These are phyloP conservation scores for Frankliniella intonsa DNA, from an alignment of 2,888 invertebrate species.

Conservation along the genomic window DNA sequence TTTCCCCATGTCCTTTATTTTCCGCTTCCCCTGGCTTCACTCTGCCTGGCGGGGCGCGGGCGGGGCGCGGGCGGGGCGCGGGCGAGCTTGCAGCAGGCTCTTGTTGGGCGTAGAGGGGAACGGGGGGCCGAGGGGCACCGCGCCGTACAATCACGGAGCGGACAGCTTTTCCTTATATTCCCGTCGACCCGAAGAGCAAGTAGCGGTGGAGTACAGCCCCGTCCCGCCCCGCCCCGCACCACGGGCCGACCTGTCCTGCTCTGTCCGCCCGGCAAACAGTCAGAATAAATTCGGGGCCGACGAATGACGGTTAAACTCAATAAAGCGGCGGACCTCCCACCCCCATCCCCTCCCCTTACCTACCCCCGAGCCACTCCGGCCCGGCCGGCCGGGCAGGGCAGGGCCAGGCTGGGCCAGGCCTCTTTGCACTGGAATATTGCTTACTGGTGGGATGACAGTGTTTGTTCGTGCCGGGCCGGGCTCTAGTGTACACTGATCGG, in stretches of 20 bases:
- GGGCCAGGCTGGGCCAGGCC: background rate
- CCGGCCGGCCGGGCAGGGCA: background rate
- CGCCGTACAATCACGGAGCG: no score
- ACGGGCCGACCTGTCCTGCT: background rate
- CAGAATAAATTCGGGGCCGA: background rate
- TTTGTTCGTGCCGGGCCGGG: background rate
- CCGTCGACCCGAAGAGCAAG: no score
- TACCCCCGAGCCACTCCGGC: background rate
- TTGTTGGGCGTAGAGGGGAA: no score
- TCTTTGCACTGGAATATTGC: conserved; percentile 8
- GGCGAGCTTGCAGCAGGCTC: background rate
- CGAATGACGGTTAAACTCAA: background rate
- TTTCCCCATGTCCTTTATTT: background rate
- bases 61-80: background rate
- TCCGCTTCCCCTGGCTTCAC: background rate
- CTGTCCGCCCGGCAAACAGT: background rate
- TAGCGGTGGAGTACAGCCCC: no score
- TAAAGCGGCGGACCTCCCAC: no score
- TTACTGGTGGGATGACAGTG: conserved; percentile 18
- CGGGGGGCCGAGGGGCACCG: no score
- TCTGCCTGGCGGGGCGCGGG: background rate
- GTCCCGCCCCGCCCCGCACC: background rate
- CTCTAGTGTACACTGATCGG: background rate
- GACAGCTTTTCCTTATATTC: no score
- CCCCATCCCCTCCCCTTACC: background rate